Evolutionary conservation across 2,797 vertebrate genomes (phyloP).

Genomic region (Pseudocheirus occidentalis): DNA sequence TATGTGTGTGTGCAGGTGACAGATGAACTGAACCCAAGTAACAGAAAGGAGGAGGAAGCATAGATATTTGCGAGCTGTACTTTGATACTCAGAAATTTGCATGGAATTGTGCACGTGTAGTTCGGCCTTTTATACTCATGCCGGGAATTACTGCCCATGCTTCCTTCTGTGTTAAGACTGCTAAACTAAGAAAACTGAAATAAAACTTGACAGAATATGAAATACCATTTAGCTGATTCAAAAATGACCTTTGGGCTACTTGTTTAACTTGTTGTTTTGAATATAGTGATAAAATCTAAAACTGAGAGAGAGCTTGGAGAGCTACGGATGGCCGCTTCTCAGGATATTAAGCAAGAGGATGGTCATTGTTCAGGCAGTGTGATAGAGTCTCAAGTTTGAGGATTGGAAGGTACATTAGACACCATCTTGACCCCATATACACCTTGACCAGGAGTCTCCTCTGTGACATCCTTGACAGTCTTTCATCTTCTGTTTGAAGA

Average conservation of each 20-base stretch:
- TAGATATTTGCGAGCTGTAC: slow-evolving; percentile 13
- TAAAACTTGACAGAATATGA: slow-evolving; percentile 52
- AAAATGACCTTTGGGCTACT: slow-evolving; percentile 1
- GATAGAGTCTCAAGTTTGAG: not conserved
- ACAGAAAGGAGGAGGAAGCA: not conserved
- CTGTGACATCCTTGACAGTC: not conserved
- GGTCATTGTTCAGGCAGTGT: not conserved
- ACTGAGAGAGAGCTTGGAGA: not conserved
- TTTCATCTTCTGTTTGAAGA: not conserved
- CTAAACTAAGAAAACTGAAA: slow-evolving; percentile 46
- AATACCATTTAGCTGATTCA: slow-evolving; percentile 18
- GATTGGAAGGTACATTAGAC: not conserved
- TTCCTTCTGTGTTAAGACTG: slow-evolving; percentile 53
- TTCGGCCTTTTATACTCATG: slow-evolving; percentile 39
- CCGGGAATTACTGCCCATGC: slow-evolving; percentile 52
- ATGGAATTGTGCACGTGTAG: slow-evolving; percentile 44
- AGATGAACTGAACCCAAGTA: not conserved
- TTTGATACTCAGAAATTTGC: not conserved
- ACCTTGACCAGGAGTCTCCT: not conserved
- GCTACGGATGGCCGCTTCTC: not conserved
- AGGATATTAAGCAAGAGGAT: not conserved
- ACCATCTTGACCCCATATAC: not conserved
- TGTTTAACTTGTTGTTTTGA: not conserved
- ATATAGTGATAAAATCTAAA: not conserved
- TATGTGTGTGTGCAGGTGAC: not conserved